These are phyloP conservation scores for Chrysolina oricalcia DNA, from an alignment of 2,888 invertebrate genomes.

Conservation along the genomic window DNA sequence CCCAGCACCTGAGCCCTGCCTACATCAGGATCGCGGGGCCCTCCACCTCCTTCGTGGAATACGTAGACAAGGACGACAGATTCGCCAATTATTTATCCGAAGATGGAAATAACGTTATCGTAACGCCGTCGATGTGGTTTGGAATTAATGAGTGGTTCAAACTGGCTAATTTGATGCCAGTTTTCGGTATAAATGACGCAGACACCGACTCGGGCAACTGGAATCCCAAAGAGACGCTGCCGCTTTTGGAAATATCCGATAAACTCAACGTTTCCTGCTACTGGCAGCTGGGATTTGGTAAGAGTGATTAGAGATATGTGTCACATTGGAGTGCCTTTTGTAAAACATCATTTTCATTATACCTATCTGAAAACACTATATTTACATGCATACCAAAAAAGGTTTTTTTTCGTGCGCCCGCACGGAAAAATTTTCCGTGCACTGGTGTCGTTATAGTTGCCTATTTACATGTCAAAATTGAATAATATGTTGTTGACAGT, in stretches of 20 bases:
- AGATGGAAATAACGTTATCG: slow-evolving; percentile 57
- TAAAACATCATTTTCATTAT: no score
- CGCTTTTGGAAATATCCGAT: slow-evolving; percentile 81
- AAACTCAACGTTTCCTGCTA: slow-evolving; percentile 78
- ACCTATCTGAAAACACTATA: no score
- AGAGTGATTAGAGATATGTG: slow-evolving; percentile 53
- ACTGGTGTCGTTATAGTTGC: no score
- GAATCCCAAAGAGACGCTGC: slow-evolving; percentile 80
- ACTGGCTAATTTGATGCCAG: slow-evolving; percentile 77
- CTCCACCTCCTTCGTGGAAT: slow-evolving; percentile 73
- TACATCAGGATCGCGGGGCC: slow-evolving; percentile 84
- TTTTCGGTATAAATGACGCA: slow-evolving; percentile 80
- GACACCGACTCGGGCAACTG: slow-evolving; percentile 75
- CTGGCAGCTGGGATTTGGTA: slow-evolving; percentile 86
- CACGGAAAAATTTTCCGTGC: no score
- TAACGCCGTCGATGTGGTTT: slow-evolving; percentile 67
- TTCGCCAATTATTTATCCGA: slow-evolving; percentile 38
- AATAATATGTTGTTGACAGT: no score
- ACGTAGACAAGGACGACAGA: slow-evolving; percentile 58
- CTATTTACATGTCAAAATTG: no score
- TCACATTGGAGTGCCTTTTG: no score
- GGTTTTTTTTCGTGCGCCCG: no score
- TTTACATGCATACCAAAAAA: no score
- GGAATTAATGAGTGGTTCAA: slow-evolving; percentile 74
- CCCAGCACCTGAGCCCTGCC: slow-evolving; percentile 80